Conservation (phyloP, 2,797 vertebrate genomes). For the Semotilus atromaculatus region DNA sequence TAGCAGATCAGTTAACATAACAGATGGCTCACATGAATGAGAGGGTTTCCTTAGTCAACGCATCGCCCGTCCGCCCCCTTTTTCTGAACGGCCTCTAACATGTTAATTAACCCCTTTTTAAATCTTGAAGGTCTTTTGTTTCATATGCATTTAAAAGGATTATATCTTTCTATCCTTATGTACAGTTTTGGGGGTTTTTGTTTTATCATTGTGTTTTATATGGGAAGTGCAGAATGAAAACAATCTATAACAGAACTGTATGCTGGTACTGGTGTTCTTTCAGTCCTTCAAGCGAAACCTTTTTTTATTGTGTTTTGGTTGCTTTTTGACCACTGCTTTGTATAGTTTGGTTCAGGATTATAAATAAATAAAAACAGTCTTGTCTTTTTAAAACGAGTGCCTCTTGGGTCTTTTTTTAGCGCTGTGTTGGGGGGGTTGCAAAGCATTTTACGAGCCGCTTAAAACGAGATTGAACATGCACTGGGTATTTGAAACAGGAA, state of each 20-base stretch:
- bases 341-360: constrained; percentile 87
- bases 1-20: constrained; percentile 77
- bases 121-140: constrained; percentile 82
- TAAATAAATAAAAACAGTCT: constrained; percentile 84
- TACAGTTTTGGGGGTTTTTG: constrained; percentile 68
- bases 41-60: constrained; percentile 68
- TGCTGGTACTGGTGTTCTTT: constrained; percentile 61
- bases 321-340: constrained; percentile 88
- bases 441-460: not conserved
- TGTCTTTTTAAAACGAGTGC: constrained; percentile 82
- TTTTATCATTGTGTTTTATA: constrained; percentile 72
- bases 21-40: constrained; percentile 77
- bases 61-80: constrained; percentile 61
- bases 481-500: not conserved
- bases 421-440: not conserved
- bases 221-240: constrained; percentile 78
- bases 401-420: constrained; percentile 3
- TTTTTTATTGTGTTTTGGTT: constrained; percentile 79
- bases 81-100: constrained; percentile 63
- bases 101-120: constrained; percentile 85
- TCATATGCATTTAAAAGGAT: constrained; percentile 84
- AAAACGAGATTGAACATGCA: not conserved
- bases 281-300: constrained; percentile 56
- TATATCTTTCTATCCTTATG: constrained; percentile 77
- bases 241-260: constrained; percentile 66